Conservation (phyloP, 2,113 vertebrate genomes). For the Boleophthalmus pectinirostris region DNA sequence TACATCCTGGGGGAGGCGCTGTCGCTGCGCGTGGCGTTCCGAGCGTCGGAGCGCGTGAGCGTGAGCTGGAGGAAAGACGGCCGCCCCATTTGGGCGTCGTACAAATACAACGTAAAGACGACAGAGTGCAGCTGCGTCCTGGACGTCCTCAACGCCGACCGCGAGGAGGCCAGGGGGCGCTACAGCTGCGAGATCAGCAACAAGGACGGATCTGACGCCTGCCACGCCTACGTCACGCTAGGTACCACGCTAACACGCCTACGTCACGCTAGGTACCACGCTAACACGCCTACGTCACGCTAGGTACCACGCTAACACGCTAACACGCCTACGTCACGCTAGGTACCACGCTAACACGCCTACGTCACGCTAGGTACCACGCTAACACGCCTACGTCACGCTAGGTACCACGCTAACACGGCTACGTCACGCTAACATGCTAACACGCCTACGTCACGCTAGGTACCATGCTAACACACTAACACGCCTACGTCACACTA, state of each 20-base stretch:
- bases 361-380: too few relatives aligned
- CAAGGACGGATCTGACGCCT: constrained; percentile 26
- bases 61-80: constrained; percentile 87
- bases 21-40: constrained; percentile 48
- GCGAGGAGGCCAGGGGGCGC: constrained; percentile 75
- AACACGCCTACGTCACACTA: too few relatives aligned
- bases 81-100: constrained; percentile 78
- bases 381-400: too few relatives aligned
- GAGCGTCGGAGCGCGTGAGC: constrained; percentile 80
- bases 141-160: constrained; percentile 80
- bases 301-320: neutral
- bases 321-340: too few relatives aligned
- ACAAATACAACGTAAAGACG: constrained; percentile 63
- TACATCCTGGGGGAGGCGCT: constrained; percentile 37
- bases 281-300: neutral
- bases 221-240: constrained; percentile 46
- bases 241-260: constrained; percentile 33
- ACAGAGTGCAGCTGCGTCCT: constrained; percentile 78
- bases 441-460: too few relatives aligned
- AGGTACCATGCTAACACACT: too few relatives aligned
- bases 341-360: too few relatives aligned
- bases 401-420: too few relatives aligned
- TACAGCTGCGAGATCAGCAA: constrained; percentile 47
- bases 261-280: neutral
- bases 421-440: too few relatives aligned